A percentile compares a stretch with the other conserved stretches of the same genome.
These are phyloP conservation scores for Chorisops tibialis DNA, from an alignment of 2,888 invertebrate genomes.

Conservation along the genomic window DNA sequence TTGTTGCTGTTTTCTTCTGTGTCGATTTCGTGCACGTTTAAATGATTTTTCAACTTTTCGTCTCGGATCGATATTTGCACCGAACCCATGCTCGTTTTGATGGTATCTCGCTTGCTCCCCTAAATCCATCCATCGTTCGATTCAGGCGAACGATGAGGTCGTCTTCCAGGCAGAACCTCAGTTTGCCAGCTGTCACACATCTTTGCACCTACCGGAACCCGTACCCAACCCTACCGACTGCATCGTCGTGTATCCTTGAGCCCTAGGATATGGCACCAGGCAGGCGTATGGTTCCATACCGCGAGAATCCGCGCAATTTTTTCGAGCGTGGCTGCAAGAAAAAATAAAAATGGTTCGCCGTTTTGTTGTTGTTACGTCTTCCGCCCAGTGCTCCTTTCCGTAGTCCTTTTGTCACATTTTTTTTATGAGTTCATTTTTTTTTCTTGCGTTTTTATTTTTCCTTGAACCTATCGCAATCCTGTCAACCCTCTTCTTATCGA, in stretches of 20 bases:
- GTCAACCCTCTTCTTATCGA: conserved; percentile 9
- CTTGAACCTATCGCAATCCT: neutral
- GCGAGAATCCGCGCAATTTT: conserved; percentile 18
- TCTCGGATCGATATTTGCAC: conserved; percentile 19
- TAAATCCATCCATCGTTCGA: conserved; percentile 6
- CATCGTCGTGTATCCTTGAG: conserved; percentile 12
- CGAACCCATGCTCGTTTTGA: conserved; percentile 2
- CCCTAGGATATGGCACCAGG: neutral
- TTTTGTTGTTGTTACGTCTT: neutral
- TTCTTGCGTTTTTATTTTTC: neutral
- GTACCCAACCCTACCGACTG: conserved; percentile 18
- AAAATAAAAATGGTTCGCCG: conserved; percentile 2
- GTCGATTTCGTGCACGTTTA: neutral
- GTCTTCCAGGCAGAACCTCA: neutral
- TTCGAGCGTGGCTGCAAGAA: neutral
- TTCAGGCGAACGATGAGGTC: neutral
- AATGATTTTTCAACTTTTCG: conserved; percentile 27
- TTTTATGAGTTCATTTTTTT: neutral
- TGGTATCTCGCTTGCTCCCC: neutral
- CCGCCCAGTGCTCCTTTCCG: neutral
- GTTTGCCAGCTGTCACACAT: neutral
- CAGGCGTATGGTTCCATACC: neutral
- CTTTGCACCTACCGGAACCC: neutral
- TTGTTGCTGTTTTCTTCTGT: neutral
- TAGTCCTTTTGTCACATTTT: too few relatives aligned